Evolutionary conservation across 2,888 invertebrate genomes (phyloP), one percentile per base, ranked within the genome.

Genomic region (Stenotaenia linearis): DNA sequence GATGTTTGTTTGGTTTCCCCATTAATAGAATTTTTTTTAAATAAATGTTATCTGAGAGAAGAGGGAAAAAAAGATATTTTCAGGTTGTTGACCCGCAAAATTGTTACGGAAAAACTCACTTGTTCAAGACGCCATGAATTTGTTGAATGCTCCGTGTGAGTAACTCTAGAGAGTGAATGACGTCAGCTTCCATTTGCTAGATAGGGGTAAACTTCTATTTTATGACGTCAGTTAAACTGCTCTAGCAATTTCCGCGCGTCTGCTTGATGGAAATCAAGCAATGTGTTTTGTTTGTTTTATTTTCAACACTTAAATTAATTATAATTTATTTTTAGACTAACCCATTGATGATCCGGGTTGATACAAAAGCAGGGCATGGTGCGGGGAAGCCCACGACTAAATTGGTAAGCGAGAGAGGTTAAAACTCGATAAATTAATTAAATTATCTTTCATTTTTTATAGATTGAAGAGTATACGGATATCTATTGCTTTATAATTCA

Each of bases 341-440:
- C 84, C 98, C 98, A 1, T 87, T 99, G 82, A 87, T 99, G 81
- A 92, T 96, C 80, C 89, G 94, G 80, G 90, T 99, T 82, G 98
- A 99, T 86, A 96, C 94, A 80, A 96, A 97, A 87, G 94, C 98
- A 21, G 99, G 99, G 0, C 99, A 99, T 88, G 98, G 98, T 74
- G 91, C 92, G 81, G 98, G 98, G 37, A 99, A 98, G 86, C 98
- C 98, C 78, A 98, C 97, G 69, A 90, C 92, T 2, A 99, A 99
- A 90, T 88, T 93, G 84, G 95, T 96, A 86, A 89, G 88, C 85
- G 77, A n/a, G n/a, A n/a, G n/a, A n/a, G n/a, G n/a, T n/a, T n/a
- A n/a, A n/a, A n/a, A n/a, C n/a, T n/a, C n/a, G n/a, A n/a, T n/a
- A n/a, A n/a, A n/a, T n/a, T n/a, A n/a, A n/a, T n/a, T n/a, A 9